Base-by-base conservation (phyloP, 2,888 invertebrate species). In the Drosophila pegasa region DNA sequence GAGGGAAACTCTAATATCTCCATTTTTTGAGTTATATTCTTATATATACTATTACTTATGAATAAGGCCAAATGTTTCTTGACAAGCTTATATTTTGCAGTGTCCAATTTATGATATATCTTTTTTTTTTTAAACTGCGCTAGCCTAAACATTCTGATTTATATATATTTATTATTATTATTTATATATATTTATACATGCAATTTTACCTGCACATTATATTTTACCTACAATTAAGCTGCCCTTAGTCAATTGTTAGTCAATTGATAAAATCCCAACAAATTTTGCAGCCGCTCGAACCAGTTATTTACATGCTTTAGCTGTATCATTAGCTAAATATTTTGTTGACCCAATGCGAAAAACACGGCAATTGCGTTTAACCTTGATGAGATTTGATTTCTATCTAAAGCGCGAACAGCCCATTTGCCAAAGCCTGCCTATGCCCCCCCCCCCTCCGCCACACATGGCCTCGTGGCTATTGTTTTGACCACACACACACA, bases 391-490 rank as follows among this genome's bases (percentile, higher is more conserved):
- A 78, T 64, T 47, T 31, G 75, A 75, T 75, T 47, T 38, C 22
- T 64, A 81, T 85, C 81, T 67, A 57, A 71, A 80, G 73, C 78
- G 80, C 72, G 66, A 78, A 75, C 65, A 66, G 81, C 43, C 64
- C 78, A 74, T 81, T 87, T 68, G 64, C 33, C 14, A 29, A 20
- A 25, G 48, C 12, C 29, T 10, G 38, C n/a, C 29, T 41, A 14
- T 0, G 27, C n/a, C 16, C 25, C 27, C 12, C 27, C 22, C 20
- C 27, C 8, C 29, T 7, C 25, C 22, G n/a, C n/a, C n/a, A 67
- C 55, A 52, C 47, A 57, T 3, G 25, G 80, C 59, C 57, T 40
- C 56, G 40, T 62, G 27, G 47, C 41, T 20, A 75, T 51, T 63
- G 41, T 43, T 43, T 41, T 60, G 29, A 38, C 45, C 37, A 38